Conservation (phyloP, 2,797 vertebrate species). For the Hydrocynus forskahlii region DNA sequence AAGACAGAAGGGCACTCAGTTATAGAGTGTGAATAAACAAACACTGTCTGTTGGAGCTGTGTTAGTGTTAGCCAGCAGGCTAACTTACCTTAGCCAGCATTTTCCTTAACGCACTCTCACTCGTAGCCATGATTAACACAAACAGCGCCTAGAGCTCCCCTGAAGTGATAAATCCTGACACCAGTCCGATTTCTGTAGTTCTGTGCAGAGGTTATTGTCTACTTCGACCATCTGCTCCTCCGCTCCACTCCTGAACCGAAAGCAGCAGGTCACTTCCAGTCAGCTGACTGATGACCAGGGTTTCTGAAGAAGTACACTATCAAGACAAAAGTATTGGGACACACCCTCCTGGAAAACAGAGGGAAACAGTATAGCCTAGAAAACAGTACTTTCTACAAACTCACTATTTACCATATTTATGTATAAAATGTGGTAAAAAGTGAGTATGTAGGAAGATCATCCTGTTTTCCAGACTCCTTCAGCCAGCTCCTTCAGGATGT, state of each 20-base stretch:
- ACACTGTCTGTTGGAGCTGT: neutral
- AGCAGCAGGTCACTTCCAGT: constrained; percentile 29
- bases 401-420: no score
- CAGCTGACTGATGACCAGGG: constrained; percentile 33
- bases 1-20: neutral
- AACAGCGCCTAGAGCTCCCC: neutral
- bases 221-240: neutral
- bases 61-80: neutral
- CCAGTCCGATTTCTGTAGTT: neutral
- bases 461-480: no score
- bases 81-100: constrained; percentile 47
- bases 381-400: no score
- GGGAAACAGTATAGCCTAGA: no score
- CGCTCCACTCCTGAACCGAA: neutral
- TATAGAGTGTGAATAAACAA: neutral
- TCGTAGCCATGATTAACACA: constrained; percentile 32
- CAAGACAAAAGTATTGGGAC: no score
- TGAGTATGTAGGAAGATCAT: no score
- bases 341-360: no score
- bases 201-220: no score
- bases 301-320: no score
- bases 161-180: neutral
- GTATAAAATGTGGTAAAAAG: no score
- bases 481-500: no score
- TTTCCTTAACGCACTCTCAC: constrained; percentile 41